Base-by-base conservation (phyloP, 2,113 vertebrate species). In the Hoplias malabaricus region DNA sequence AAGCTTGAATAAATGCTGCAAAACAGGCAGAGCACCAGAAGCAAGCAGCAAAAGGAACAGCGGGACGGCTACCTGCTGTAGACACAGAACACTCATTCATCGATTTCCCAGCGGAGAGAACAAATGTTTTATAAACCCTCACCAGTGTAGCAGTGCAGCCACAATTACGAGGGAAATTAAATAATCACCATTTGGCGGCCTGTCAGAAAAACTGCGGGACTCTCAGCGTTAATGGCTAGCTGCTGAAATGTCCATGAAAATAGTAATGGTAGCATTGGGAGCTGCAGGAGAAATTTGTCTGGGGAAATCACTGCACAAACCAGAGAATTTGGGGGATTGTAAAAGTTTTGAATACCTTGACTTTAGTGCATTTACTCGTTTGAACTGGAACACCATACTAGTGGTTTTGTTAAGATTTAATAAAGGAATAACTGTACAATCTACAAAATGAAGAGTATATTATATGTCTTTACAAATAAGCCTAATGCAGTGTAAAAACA, bases 71-170 rank as follows among this genome's bases (percentile, higher is more conserved):
- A 62, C 77, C 66, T 75, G 13, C 9, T 43, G 34, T 82, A 69
- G 70, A 69, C 46, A 63, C 3, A 40, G 54, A 69, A 73, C 33
- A 56, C 62, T 61, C 1, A 66, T 23, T 11, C 23, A 57, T 50
- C 59, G 66, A 84, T 87, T 86, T 85, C 73, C 78, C 80, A 61
- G 38, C 38, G 54, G 66, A 67, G 31, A 25, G 1, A 10, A 73
- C 36, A 50, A 16, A n/a, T 8, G 42, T 76, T 84, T 84, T 77
- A 79, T 82, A 68, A 85, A 81, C 33, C 74, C 57, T 59, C 73
- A 79, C 69, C 78, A 67, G 69, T 29, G 40, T 43, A 82, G 13
- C 16, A 36, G 23, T 0, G 36, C 11, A 67, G 57, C 43, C 53
- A n/a, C 2, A 12, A 62, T 46, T 67, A 34, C 25, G 25, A 43